Base-by-base conservation (phyloP, 2,888 invertebrate genomes). In the Panorpa germanica region DNA sequence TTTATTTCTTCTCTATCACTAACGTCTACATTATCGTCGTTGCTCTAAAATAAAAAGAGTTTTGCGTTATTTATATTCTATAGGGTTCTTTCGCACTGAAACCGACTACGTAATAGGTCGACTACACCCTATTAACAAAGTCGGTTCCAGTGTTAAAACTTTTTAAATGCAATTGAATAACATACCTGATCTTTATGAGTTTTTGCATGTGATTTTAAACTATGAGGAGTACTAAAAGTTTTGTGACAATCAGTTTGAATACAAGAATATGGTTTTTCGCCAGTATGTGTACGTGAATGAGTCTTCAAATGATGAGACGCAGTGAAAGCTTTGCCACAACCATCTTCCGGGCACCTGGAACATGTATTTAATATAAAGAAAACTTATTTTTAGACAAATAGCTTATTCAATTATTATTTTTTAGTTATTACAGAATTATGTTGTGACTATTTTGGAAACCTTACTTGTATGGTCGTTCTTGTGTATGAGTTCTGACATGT, bases 231-330 rank as follows among this genome's bases (percentile, higher is more conserved):
- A 6, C 82, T 75, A 52, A 88, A 88, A 1, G 81, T 69, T 41
- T 75, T 65, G 14, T 65, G 64, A 47, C 86, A 86, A 35, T 66
- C 66, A 2, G 52, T 54, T 38, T 65, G 63, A 31, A 63, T 54
- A 48, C 86, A 86, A 1, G 70, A 64, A 50, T 80, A 82, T 1
- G 85, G 82, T 34, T 75, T 64, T 50, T 82, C 72, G 2, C 81
- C 81, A 2, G 80, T 73, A 46, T 86, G 85, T 5, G 78, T 81
- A 33, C 88, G 64, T 18, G 69, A 66, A 47, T 93, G 91, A 1
- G 88, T 88, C 56, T 90, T 91, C 25, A 93, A 57, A 49, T 91
- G 91, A 53, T 93, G 91, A 27, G 86, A 86, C 12, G 90, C 88
- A 2, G 83, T 81, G 53, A 93, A 93, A 0, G 86, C 80, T 50